Conservation (phyloP, 2,797 vertebrate genomes). For the Schizopygopsis malacanthus region DNA sequence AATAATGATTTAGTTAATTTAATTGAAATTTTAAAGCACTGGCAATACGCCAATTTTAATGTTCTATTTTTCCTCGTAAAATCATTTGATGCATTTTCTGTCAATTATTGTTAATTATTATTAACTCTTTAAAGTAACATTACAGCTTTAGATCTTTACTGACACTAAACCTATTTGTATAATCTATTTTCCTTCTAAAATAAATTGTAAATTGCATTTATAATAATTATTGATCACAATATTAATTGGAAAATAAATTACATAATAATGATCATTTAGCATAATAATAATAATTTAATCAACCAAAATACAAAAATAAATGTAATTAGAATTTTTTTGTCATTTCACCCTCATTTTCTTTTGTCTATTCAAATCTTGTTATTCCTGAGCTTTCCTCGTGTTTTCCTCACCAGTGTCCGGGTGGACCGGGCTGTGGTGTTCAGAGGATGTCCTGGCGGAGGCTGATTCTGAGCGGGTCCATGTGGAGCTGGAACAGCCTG, state of each 20-base stretch:
- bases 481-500: conserved; percentile 75
- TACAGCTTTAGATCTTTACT: background rate
- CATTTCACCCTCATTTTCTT: background rate
- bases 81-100: background rate
- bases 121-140: background rate
- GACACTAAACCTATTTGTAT: background rate
- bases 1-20: background rate
- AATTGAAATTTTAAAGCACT: background rate
- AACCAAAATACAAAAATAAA: no score
- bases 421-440: conserved; percentile 65
- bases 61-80: background rate
- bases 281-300: background rate
- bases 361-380: conserved; percentile 16
- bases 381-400: background rate
- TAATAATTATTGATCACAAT: background rate
- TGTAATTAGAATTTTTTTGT: background rate
- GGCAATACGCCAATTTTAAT: background rate
- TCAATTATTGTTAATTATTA: no score
- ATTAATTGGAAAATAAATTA: no score
- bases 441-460: conserved; percentile 53
- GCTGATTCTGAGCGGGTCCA: conserved; percentile 65
- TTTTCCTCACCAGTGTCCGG: conserved; percentile 67
- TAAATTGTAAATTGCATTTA: background rate
- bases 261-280: background rate
- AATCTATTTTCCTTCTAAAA: background rate